A percentile compares a stretch with the other conserved stretches of the same genome.
Evolutionary conservation across 2,888 invertebrate species (phyloP).

Genomic region (Steinernema hermaphroditum): DNA sequence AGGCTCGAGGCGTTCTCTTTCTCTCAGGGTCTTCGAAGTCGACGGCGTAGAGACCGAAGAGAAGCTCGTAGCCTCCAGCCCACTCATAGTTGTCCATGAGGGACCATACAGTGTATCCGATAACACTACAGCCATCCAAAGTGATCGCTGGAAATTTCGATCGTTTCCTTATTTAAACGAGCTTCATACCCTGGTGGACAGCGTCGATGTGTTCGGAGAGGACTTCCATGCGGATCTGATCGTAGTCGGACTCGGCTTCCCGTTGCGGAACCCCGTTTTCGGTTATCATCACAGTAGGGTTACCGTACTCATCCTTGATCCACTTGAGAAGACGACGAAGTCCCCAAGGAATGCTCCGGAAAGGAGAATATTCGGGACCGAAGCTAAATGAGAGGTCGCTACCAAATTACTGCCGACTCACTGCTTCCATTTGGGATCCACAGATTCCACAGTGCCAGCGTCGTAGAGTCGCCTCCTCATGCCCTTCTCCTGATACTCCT

Average conservation of each 20-base stretch:
- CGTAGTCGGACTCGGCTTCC: neutral
- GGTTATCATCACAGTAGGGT: conserved; percentile 15
- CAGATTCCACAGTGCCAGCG: conserved; percentile 2
- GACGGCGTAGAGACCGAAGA: conserved; percentile 76
- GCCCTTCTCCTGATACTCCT: neutral
- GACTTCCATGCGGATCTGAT: neutral
- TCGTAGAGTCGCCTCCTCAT: neutral
- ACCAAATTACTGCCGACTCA: neutral
- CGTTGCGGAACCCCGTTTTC: conserved; percentile 7
- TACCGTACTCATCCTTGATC: conserved; percentile 15
- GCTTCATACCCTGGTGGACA: conserved; percentile 12
- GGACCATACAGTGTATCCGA: conserved; percentile 78
- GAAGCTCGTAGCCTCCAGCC: conserved; percentile 75
- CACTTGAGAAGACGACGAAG: neutral
- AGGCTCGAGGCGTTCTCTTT: conserved; percentile 75
- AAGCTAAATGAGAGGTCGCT: neutral
- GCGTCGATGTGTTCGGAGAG: conserved; percentile 4
- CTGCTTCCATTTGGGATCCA: conserved; percentile 7
- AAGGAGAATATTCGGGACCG: conserved; percentile 1
- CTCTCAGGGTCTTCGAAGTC: conserved; percentile 75
- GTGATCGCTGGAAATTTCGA: neutral
- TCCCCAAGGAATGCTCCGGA: conserved; percentile 20
- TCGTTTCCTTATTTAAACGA: neutral
- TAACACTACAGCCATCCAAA: conserved; percentile 64
- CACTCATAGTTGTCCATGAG: conserved; percentile 82